phyloP scores from a whole-genome alignment of 2,113 vertebrate genomes.

The Ahaetulla prasina region DNA sequence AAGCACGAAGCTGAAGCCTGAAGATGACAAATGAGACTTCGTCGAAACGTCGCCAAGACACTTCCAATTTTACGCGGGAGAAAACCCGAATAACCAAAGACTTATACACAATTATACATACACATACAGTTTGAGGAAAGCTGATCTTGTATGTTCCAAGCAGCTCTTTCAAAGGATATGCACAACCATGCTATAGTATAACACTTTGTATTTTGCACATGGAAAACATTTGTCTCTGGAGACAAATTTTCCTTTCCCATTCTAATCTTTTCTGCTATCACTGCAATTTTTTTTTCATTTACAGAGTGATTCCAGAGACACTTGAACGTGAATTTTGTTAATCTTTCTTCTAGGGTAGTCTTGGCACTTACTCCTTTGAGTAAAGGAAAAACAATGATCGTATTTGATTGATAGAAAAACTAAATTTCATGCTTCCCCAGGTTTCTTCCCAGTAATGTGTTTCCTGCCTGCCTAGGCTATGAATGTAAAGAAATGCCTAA shows the following conservation, averaged over 20 bases:
- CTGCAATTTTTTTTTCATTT: not conserved
- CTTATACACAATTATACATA: too few species aligned
- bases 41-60: too few species aligned
- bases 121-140: not conserved
- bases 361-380: slow-evolving; percentile 7
- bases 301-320: not conserved
- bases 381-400: not conserved
- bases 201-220: slow-evolving; percentile 12
- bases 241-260: not conserved
- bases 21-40: too few species aligned
- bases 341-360: slow-evolving; percentile 8
- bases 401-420: not conserved
- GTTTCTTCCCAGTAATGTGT: not conserved
- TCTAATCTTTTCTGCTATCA: not conserved
- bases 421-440: not conserved
- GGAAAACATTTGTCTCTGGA: not conserved
- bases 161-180: not conserved
- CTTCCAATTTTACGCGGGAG: too few species aligned
- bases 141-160: not conserved
- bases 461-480: slow-evolving; percentile 12
- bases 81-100: too few species aligned
- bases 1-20: too few species aligned
- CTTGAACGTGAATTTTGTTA: not conserved
- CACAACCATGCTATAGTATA: not conserved
- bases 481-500: not conserved